A percentile compares a stretch with the other conserved stretches of the same genome.
phyloP scores from a whole-genome alignment of 2,888 invertebrate species.

The Apotomis betuletana region DNA sequence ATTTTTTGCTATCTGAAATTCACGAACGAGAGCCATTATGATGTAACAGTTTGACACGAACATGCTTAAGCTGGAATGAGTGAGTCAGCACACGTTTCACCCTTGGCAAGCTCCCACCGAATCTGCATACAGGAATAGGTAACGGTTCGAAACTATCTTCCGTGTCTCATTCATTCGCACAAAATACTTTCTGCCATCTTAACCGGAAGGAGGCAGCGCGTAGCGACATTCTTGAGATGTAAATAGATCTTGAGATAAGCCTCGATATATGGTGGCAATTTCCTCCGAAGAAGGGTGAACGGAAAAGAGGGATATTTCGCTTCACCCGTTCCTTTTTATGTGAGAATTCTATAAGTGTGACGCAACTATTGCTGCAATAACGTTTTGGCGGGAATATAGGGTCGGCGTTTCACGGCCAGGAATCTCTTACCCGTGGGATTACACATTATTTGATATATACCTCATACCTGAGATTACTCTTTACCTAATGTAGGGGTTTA shows the following conservation, averaged over 20 bases:
- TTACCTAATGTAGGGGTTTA: too few species aligned
- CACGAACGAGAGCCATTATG: neutral
- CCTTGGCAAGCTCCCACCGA: constrained; percentile 20
- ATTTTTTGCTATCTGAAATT: too few species aligned
- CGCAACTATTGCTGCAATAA: constrained; percentile 40
- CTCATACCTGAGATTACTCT: too few species aligned
- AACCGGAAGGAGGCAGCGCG: constrained; percentile 56
- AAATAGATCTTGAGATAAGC: constrained; percentile 76
- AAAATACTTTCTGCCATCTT: constrained; percentile 47
- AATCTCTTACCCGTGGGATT: constrained; percentile 7
- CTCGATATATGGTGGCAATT: constrained; percentile 77
- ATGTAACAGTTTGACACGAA: neutral
- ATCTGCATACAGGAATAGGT: constrained; percentile 37
- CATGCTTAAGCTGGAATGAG: neutral
- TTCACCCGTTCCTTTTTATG: constrained; percentile 64
- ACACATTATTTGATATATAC: neutral
- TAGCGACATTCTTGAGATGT: constrained; percentile 65
- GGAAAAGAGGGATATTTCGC: constrained; percentile 64
- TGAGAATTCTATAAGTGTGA: constrained; percentile 45
- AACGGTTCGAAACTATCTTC: constrained; percentile 37
- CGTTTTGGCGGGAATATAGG: constrained; percentile 20
- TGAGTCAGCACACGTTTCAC: constrained; percentile 19
- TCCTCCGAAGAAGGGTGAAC: constrained; percentile 70
- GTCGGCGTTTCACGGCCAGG: neutral
- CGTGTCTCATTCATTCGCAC: constrained; percentile 45